phyloP scores from a whole-genome alignment of 2,113 vertebrate genomes.

The Lichenostomus cassidix region DNA sequence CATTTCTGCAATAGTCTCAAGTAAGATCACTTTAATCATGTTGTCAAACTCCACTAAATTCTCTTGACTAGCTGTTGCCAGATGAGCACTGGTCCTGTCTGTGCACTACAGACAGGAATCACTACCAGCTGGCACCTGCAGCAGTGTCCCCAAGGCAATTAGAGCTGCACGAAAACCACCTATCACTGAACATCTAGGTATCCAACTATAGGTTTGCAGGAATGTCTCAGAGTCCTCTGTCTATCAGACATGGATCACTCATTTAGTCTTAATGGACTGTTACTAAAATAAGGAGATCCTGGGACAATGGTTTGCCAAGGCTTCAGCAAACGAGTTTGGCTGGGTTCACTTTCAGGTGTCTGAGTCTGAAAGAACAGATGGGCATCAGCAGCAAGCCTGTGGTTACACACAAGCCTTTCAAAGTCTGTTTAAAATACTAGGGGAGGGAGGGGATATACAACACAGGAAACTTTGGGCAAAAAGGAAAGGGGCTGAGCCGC shows the following conservation, averaged over 20 bases:
- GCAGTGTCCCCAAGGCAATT: neutral
- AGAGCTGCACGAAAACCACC: neutral
- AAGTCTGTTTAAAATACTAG: neutral
- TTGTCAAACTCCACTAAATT: neutral
- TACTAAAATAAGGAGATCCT: constrained; percentile 5
- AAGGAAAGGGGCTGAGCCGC: neutral
- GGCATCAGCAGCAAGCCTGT: neutral
- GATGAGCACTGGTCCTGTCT: neutral
- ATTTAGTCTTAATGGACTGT: neutral
- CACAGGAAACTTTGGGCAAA: neutral
- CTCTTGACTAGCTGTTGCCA: neutral
- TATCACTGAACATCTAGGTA: neutral
- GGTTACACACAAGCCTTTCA: neutral
- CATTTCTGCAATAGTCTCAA: neutral
- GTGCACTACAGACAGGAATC: neutral
- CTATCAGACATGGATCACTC: neutral
- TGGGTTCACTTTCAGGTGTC: constrained; percentile 33
- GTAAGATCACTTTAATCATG: neutral
- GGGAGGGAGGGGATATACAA: neutral
- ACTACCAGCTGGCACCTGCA: neutral
- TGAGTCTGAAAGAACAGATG: neutral
- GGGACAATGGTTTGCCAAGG: neutral
- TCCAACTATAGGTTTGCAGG: neutral
- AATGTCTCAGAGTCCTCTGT: neutral
- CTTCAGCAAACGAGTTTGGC: constrained; percentile 2